Evolutionary conservation across 2,113 vertebrate genomes (phyloP), one percentile per base, ranked within the genome.

Genomic region (Callocephalon fimbriatum): DNA sequence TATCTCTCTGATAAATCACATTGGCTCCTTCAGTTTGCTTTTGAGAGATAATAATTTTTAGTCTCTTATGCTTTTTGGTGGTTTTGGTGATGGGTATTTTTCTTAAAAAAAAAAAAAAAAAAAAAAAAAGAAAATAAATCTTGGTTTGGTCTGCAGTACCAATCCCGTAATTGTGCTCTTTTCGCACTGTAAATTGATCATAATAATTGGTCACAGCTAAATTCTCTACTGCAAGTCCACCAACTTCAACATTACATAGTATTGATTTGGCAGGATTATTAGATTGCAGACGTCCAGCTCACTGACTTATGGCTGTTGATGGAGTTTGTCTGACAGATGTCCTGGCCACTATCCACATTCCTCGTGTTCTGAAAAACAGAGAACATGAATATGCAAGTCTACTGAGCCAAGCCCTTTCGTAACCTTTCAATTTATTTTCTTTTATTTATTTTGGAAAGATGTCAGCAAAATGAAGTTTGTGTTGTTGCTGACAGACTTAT

Each of bases 321-420:
- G 38, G 67, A 74, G 82, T 74, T 80, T 88, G 51, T 94, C 90
- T 92, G 95, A 95, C 95, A 95, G 89, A 95, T 91, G 94, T 96
- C 94, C 88, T 95, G 92, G 96, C 88, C 44, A 23, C 77, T 71
- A 23, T 88, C 90, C 97, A 93, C 86, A 93, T 96, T 92, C 90
- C 68, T 95, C 50, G 65, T 71, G 32, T 54, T 86, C 75, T 93
- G 86, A 96, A 94, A 96, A 96, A 96, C 75, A 94, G 85, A 88
- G 85, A 65, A 90, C 82, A 26, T 90, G 95, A 96, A 65, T 83
- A 83, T 88, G 67, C 95, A 95, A 90, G 82, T 76, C 35, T 72
- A 50, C 50, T 0, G 5, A 84, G 86, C 88, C 92, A 95, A 93
- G 20, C 56, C 59, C 67, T 97, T 97, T 96, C 5, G 0, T 85